phyloP scores from a whole-genome alignment of 2,888 invertebrate species.

The Euproctis similis region DNA sequence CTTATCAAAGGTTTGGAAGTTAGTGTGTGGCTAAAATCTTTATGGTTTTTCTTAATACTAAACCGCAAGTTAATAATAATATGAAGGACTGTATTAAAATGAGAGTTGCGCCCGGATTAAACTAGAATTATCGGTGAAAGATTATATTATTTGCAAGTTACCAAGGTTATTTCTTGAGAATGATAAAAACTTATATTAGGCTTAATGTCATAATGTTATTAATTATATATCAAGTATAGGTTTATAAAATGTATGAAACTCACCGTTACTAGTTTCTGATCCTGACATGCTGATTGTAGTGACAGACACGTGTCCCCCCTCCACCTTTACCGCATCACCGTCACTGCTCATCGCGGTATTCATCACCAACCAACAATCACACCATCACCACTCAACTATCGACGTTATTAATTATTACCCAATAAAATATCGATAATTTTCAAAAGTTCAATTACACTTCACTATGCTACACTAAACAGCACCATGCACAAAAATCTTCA shows the following conservation, averaged over 20 bases:
- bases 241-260: conserved; percentile 16
- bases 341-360: conserved; percentile 59
- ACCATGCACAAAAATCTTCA: conserved; percentile 30
- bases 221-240: too few species aligned
- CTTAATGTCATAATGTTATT: too few species aligned
- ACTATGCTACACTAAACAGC: conserved; percentile 56
- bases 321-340: conserved; percentile 65
- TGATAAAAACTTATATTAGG: too few species aligned
- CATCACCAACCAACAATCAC: conserved; percentile 39
- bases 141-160: too few species aligned
- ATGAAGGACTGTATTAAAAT: too few species aligned
- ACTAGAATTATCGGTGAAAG: too few species aligned
- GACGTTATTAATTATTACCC: conserved; percentile 33
- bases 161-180: too few species aligned
- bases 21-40: too few species aligned
- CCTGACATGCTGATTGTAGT: conserved; percentile 86
- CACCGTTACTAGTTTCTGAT: conserved; percentile 75
- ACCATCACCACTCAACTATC: conserved; percentile 31
- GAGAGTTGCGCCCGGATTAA: too few species aligned
- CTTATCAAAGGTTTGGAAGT: too few species aligned
- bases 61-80: too few species aligned
- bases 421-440: conserved; percentile 39
- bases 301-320: conserved; percentile 81
- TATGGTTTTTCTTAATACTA: too few species aligned
- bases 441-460: conserved; percentile 27